phyloP scores from a whole-genome alignment of 2,113 vertebrate genomes.

The Myocastor coypus region DNA sequence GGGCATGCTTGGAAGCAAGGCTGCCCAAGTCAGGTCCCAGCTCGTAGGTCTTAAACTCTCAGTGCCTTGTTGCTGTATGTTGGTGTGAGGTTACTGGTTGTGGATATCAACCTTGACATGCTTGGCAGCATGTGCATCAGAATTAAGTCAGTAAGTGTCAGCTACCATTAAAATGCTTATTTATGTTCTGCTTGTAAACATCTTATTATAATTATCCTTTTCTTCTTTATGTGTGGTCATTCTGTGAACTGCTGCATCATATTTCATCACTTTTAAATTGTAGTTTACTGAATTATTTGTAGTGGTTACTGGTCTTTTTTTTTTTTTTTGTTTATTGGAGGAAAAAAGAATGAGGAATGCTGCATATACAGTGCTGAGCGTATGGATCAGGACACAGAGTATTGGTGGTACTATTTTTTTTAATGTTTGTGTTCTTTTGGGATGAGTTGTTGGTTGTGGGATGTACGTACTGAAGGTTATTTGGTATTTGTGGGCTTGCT shows the following conservation, averaged over 20 bases:
- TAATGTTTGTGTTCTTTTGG: not conserved
- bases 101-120: not conserved
- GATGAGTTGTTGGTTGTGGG: not conserved
- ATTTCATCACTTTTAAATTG: not conserved
- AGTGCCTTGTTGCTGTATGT: not conserved
- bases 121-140: not conserved
- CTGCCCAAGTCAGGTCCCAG: accelerated
- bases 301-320: not conserved
- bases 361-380: not conserved
- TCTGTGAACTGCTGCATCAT: not conserved
- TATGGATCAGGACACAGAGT: not conserved
- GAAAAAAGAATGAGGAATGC: not conserved
- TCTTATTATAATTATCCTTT: not conserved
- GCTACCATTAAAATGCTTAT: not conserved
- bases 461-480: not conserved
- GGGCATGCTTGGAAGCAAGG: not conserved
- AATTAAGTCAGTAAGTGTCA: not conserved
- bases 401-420: not conserved
- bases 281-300: not conserved
- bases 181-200: not conserved
- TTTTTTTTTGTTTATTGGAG: not conserved
- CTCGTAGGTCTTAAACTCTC: too few relatives aligned
- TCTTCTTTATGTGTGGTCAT: too few relatives aligned
- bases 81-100: not conserved
- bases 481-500: too few relatives aligned